phyloP scores from a whole-genome alignment of 2,888 invertebrate genomes.

The Mantis religiosa region DNA sequence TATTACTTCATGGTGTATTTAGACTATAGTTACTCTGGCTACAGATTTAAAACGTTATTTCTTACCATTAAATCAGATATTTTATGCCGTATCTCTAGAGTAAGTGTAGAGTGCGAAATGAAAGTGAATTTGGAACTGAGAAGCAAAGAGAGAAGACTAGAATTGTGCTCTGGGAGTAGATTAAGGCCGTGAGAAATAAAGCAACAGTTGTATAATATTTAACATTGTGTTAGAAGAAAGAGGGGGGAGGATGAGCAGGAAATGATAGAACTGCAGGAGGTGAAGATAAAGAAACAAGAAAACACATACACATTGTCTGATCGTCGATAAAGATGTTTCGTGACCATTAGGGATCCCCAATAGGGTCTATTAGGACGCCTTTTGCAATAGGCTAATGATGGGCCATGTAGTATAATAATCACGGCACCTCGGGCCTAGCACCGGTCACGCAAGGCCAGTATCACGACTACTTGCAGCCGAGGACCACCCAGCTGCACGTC shows the following conservation, averaged over 20 bases:
- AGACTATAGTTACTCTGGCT: too few relatives aligned
- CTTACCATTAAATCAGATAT: too few relatives aligned
- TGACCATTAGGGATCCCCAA: slow-evolving; percentile 27
- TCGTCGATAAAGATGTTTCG: slow-evolving; percentile 31
- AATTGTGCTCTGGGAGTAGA: background rate
- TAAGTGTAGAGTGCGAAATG: too few relatives aligned
- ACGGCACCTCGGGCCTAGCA: background rate
- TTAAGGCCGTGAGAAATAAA: background rate
- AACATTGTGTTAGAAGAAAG: background rate
- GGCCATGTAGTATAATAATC: slow-evolving; percentile 40
- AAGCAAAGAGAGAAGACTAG: background rate
- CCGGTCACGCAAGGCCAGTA: slow-evolving; percentile 6
- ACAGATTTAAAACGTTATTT: too few relatives aligned
- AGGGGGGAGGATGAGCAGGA: background rate
- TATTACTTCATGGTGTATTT: too few relatives aligned
- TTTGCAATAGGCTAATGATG: slow-evolving; percentile 50
- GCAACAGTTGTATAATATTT: background rate
- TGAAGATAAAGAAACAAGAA: slow-evolving; percentile 21
- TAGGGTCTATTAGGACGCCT: slow-evolving; percentile 48
- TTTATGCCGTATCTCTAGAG: too few relatives aligned
- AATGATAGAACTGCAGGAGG: slow-evolving; percentile 3
- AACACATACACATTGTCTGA: slow-evolving; percentile 16
- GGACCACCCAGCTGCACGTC: slow-evolving; percentile 21
- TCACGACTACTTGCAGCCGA: slow-evolving; percentile 8
- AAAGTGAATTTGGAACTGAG: too few relatives aligned